Percentiles rank a stretch among this genome's conserved stretches.
phyloP scores from a whole-genome alignment of 1,140 invertebrate species.

The Holcopasites calliopsidis region DNA sequence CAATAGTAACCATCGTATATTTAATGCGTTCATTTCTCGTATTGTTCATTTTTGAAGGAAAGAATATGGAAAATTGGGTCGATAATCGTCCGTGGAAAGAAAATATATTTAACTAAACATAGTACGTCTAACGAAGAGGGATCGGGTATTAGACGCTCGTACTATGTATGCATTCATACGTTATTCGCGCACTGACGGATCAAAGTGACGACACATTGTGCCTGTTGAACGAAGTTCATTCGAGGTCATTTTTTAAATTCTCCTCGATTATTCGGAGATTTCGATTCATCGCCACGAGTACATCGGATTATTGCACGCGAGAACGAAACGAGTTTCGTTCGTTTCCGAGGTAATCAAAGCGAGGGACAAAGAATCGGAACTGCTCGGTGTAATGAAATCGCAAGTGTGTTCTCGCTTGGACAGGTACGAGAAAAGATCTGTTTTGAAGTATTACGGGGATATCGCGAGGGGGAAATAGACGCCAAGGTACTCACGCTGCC shows the following conservation, averaged over 20 bases:
- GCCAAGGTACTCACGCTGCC: constrained; percentile 76
- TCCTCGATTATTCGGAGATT: constrained; percentile 1
- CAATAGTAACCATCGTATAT: not conserved
- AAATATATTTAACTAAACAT: no score
- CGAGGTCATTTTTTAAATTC: constrained; percentile 58
- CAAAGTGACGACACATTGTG: constrained; percentile 60
- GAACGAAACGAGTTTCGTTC: not conserved
- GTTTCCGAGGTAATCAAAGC: not conserved
- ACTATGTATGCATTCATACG: constrained; percentile 1
- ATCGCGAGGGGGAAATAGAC: not conserved
- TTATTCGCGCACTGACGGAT: constrained; percentile 47
- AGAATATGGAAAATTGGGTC: not conserved
- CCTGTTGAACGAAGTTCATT: constrained; percentile 72
- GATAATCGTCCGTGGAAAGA: not conserved
- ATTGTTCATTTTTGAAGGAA: not conserved
- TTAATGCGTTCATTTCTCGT: not conserved
- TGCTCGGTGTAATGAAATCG: constrained; percentile 32
- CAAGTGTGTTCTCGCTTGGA: constrained; percentile 56
- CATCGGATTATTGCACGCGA: not conserved
- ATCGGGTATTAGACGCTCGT: not conserved
- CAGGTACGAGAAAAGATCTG: constrained; percentile 33
- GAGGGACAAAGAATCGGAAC: constrained; percentile 55
- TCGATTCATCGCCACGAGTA: not conserved
- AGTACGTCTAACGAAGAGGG: not conserved
- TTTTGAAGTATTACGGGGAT: constrained; percentile 21